A percentile compares a stretch with the other conserved stretches of the same genome.
These are phyloP conservation scores for Sebastes diaconus DNA, from an alignment of 2,797 vertebrate genomes.

Conservation along the genomic window DNA sequence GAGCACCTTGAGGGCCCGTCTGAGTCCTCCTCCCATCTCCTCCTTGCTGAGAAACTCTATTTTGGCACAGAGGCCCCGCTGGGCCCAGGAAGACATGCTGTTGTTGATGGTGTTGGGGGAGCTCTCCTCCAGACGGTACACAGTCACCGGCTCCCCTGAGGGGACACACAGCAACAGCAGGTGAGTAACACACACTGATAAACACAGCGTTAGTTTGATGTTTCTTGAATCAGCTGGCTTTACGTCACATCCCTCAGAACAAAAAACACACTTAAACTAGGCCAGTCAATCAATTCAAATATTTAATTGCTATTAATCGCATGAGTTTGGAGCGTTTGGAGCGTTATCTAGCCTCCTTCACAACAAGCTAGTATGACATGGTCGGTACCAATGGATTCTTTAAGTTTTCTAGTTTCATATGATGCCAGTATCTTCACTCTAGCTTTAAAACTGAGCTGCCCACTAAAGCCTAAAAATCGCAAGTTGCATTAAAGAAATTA, in stretches of 20 bases:
- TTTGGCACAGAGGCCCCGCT: conserved; percentile 95
- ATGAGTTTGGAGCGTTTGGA: no score
- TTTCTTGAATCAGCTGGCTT: background rate
- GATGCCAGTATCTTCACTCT: no score
- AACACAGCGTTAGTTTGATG: background rate
- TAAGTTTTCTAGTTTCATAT: no score
- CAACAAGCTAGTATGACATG: no score
- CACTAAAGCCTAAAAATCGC: fast-evolving
- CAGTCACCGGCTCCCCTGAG: conserved; percentile 95
- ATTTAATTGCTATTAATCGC: no score
- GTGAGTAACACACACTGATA: background rate
- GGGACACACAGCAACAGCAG: conserved; percentile 4
- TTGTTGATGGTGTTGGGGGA: conserved; percentile 97
- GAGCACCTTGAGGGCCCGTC: conserved; percentile 95
- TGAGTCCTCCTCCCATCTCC: conserved; percentile 97
- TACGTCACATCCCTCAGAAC: background rate
- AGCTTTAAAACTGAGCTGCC: no score
- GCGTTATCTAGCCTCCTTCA: no score
- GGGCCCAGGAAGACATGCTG: conserved; percentile 99
- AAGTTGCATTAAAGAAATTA: no score
- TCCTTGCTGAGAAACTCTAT: conserved; percentile 99
- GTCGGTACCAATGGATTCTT: no score
- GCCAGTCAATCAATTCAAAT: no score
- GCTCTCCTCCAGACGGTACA: conserved; percentile 97
- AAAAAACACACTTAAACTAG: background rate